These are phyloP conservation scores for Papilio machaon DNA, from an alignment of 1,140 invertebrate species.

Conservation along the genomic window DNA sequence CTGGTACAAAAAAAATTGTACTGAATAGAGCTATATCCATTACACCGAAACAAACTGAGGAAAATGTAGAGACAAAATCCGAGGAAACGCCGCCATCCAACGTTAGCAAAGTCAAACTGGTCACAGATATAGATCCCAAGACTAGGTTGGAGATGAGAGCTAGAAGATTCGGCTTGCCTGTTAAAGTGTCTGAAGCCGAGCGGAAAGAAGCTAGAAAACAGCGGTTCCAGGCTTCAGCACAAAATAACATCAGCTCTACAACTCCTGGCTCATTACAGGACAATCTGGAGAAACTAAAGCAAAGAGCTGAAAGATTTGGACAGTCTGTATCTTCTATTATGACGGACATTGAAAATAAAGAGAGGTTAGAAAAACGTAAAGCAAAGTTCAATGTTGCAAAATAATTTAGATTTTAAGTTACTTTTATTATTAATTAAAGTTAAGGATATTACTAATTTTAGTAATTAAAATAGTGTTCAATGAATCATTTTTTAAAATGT, in stretches of 20 bases:
- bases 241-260: conserved; percentile 56
- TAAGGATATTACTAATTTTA: conserved; percentile 12
- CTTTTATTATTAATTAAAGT: not conserved
- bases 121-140: conserved; percentile 84
- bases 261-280: conserved; percentile 77
- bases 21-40: conserved; percentile 86
- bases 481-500: not conserved
- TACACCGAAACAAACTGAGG: conserved; percentile 44
- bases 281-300: conserved; percentile 85
- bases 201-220: conserved; percentile 87
- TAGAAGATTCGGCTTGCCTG: conserved; percentile 89
- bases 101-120: conserved; percentile 80
- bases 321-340: conserved; percentile 86
- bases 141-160: conserved; percentile 89
- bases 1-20: conserved; percentile 83
- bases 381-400: conserved; percentile 84
- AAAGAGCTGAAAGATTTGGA: conserved; percentile 89
- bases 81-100: conserved; percentile 31
- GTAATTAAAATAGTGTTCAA: conserved; percentile 32
- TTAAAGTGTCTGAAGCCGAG: conserved; percentile 81
- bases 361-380: conserved; percentile 87
- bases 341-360: conserved; percentile 85
- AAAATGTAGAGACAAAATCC: conserved; percentile 46
- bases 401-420: conserved; percentile 36
- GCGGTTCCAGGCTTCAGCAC: conserved; percentile 80